Percentiles rank a stretch among this genome's conserved stretches.
Conservation (phyloP, 2,888 invertebrate genomes). For the Heteromurus nitidus region DNA sequence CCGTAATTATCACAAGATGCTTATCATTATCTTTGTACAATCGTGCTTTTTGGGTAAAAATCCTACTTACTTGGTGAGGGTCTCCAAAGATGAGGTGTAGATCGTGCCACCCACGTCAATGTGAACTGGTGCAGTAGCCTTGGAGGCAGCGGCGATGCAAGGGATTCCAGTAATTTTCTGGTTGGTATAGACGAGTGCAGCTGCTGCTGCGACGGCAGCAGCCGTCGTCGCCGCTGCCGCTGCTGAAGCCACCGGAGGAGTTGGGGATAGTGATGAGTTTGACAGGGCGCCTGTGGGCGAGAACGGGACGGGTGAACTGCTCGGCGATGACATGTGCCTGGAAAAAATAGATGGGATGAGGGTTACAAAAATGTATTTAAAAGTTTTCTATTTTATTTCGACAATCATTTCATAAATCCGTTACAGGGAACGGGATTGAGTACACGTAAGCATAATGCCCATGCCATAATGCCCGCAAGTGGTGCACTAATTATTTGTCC, state of each 20-base stretch:
- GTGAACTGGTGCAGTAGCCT: slow-evolving; percentile 96
- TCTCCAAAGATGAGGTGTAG: slow-evolving; percentile 96
- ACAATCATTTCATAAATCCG: no score
- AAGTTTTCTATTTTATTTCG: no score
- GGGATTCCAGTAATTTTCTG: slow-evolving; percentile 93
- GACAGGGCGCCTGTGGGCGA: slow-evolving; percentile 72
- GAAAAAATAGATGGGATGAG: slow-evolving; percentile 34
- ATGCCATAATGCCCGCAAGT: no score
- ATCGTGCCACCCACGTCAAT: slow-evolving; percentile 98
- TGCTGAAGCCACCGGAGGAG: slow-evolving; percentile 68
- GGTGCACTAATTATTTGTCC: no score
- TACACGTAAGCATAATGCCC: no score
- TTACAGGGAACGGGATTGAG: no score
- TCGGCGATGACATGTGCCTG: slow-evolving; percentile 72
- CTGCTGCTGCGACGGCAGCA: slow-evolving; percentile 76
- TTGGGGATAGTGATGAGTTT: slow-evolving; percentile 73
- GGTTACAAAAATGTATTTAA: slow-evolving; percentile 1
- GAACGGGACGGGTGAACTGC: slow-evolving; percentile 71
- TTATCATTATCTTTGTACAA: background rate
- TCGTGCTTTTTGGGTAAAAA: background rate
- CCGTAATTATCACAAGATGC: background rate
- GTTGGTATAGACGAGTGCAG: slow-evolving; percentile 78
- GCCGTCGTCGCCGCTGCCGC: slow-evolving; percentile 41
- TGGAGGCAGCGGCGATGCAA: slow-evolving; percentile 92
- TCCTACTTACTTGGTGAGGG: slow-evolving; percentile 89